phyloP scores from a whole-genome alignment of 2,113 vertebrate genomes.

The Aegotheles bennettii region DNA sequence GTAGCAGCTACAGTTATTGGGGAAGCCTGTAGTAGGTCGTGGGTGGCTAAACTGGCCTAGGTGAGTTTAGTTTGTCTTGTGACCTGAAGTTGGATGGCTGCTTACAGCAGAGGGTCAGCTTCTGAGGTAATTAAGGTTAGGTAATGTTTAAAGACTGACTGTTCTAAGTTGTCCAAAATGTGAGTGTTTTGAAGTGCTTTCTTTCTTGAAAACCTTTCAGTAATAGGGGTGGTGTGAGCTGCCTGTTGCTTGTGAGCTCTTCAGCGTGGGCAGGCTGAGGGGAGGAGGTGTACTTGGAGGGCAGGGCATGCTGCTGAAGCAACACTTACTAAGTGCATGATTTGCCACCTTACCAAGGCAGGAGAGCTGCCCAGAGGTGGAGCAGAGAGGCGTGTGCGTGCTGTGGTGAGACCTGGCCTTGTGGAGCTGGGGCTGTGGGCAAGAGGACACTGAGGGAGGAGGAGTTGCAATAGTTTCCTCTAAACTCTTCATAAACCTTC shows the following conservation, averaged over 20 bases:
- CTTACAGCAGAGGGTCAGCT: background rate
- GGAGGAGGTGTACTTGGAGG: background rate
- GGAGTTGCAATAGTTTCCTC: background rate
- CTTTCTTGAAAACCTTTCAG: background rate
- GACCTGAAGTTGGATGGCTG: background rate
- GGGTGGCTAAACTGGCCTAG: background rate
- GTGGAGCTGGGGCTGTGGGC: background rate
- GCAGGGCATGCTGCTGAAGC: background rate
- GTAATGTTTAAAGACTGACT: background rate
- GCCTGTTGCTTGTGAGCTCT: background rate
- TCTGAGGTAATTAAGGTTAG: background rate
- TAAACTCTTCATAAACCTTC: background rate
- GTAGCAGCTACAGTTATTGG: background rate
- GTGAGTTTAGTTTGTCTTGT: background rate
- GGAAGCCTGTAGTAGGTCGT: background rate
- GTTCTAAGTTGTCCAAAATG: background rate
- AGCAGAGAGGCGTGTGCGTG: accelerated
- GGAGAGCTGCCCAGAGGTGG: background rate
- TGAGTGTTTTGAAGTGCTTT: background rate
- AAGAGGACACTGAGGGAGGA: background rate
- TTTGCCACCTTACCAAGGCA: background rate
- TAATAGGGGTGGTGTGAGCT: accelerated
- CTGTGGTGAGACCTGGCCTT: background rate
- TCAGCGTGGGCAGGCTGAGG: background rate
- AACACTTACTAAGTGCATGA: background rate